Evolutionary conservation across 2,888 invertebrate genomes (phyloP), one percentile per base, ranked within the genome.

Genomic region (Apeira syringaria): DNA sequence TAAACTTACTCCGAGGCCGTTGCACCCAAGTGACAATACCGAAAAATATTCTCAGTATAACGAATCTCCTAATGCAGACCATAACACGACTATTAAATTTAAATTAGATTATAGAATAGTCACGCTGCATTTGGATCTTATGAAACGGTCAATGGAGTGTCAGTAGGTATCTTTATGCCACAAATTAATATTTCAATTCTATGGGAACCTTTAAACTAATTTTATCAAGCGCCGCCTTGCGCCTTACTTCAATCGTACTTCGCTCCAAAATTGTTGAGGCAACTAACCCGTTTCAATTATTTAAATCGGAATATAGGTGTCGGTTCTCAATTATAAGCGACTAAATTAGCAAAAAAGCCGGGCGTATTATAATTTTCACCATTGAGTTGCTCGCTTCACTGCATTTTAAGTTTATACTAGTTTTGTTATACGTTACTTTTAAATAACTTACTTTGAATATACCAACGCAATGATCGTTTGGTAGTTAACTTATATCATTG

Each of bases 61-160:
- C 82, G 79, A 83, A 86, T 80, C 71, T 73, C 51, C 76, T 65
- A 80, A 77, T 77, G 39, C 12, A 27, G 15, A 61, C 68, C 58
- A 82, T 83, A 81, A 80, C 69, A 69, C 68, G 67, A 39, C 69
- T 72, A 77, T 71, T 74, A 76, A 80, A 79, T 85, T 78, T 76
- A 87, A 88, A 89, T 88, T 88, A 81, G 80, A 89, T 89, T 88
- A 88, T 69, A 55, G 68, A 59, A 54, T 53, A 72, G 84, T 86
- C 88, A 87, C 80, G 87, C 71, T 62, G 71, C 55, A 65, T 84
- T 82, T 67, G 59, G 65, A 78, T 58, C 71, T 84, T 74, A 85
- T 85, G 82, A 80, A 80, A 82, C 66, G 74, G 80, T 80, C 86
- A 74, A 82, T 87, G 84, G 87, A 83, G 81, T 79, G 80, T 76